phyloP scores from a whole-genome alignment of 1,140 invertebrate species.

The Frieseomelitta varia region DNA sequence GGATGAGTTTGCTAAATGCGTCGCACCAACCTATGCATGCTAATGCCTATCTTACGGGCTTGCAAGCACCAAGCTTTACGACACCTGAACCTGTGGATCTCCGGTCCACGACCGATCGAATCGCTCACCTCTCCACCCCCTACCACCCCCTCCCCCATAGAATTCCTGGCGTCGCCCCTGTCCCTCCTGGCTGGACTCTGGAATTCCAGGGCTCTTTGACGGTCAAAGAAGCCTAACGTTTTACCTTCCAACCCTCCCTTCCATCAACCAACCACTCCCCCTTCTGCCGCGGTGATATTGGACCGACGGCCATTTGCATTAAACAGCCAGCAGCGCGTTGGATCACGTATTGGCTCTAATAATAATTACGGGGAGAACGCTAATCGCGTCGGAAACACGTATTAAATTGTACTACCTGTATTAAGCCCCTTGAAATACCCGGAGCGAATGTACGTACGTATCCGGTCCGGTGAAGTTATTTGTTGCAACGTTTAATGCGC shows the following conservation, averaged over 20 bases:
- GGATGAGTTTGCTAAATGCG: slow-evolving; percentile 72
- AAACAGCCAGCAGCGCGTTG: neutral
- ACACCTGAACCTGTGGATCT: slow-evolving; percentile 71
- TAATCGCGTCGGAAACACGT: slow-evolving; percentile 6
- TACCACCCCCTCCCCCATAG: neutral
- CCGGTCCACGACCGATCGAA: slow-evolving; percentile 35
- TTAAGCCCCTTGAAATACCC: neutral
- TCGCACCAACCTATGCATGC: slow-evolving; percentile 76
- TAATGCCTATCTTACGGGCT: slow-evolving; percentile 75
- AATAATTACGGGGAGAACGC: slow-evolving; percentile 17
- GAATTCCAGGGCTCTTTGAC: slow-evolving; percentile 27
- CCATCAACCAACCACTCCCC: neutral
- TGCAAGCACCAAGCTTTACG: slow-evolving; percentile 61
- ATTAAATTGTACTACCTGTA: neutral
- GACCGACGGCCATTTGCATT: slow-evolving; percentile 32
- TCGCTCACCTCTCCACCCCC: no score
- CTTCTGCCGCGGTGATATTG: neutral
- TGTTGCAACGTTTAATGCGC: neutral
- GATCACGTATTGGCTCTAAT: slow-evolving; percentile 25
- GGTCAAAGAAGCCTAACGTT: slow-evolving; percentile 41
- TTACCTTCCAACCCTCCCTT: neutral
- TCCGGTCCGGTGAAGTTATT: neutral
- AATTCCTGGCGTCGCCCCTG: neutral
- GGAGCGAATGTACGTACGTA: neutral
- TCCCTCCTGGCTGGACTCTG: neutral